Base-by-base conservation (phyloP, 2,888 invertebrate genomes). In the Lagria hirta region DNA sequence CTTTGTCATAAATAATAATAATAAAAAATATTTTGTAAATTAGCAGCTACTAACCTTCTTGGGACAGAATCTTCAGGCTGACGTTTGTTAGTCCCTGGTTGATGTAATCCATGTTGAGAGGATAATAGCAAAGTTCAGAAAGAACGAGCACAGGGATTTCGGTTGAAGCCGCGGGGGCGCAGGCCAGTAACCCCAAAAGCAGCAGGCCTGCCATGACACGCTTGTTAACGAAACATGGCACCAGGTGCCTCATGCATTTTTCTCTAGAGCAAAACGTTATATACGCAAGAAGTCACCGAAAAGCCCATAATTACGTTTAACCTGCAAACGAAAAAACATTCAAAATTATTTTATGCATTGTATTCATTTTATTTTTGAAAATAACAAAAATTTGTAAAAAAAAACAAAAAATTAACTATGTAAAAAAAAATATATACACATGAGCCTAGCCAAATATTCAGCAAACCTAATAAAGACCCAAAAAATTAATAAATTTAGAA, bases 71-170 rank as follows among this genome's bases (percentile, higher is more conserved):
- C 41, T 71, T 73, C 11, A 75, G 70, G 0, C 73, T 76, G 48
- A 74, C 77, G 51, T 75, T 80, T 60, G 79, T 77, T 66, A 82
- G 77, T 54, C 75, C 76, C 45, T 81, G 79, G 60, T 80, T 80
- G 10, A 82, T 79, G 22, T 70, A 80, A 22, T 77, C 80, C 1
- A 81, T 79, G 1, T 80, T 81, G 1, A 78, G 76, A n/a, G 70
- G 81, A 51, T 64, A 78, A 49, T 69, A 69, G 27, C 66, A 69
- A 11, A 59, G 60, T 33, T 72, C 75, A 24, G 64, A 68, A 2
- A 76, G 77, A 34, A 75, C 73, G 21, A 73, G 78, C 73, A 67
- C 72, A 72, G 52, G 69, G 73, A 27, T 71, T 73, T 51, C 72
- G 70, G 58, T 71, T 71, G 49, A 74, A 71, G 62, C 69, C 72